Conservation (phyloP, 92 coral and sea anemone genomes). For the Zoanthus sansibaricus region DNA sequence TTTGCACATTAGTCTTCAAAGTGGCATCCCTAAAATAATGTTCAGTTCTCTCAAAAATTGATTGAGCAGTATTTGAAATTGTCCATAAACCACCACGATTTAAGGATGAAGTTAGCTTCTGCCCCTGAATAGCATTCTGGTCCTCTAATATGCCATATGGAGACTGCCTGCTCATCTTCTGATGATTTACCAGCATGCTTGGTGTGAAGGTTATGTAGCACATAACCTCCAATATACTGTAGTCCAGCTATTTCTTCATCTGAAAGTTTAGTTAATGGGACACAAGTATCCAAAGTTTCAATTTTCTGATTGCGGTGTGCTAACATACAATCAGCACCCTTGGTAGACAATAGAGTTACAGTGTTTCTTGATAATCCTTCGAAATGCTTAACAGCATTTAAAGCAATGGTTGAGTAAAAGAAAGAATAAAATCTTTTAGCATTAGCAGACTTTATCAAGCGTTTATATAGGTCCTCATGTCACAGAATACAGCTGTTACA, state of each 20-base stretch:
- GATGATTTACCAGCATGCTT: conserved; percentile 27
- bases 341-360: conserved; percentile 55
- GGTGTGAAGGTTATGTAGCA: conserved; percentile 49
- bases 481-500: no score
- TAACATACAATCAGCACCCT: conserved; percentile 64
- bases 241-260: conserved; percentile 67
- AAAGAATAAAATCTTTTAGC: no score
- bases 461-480: no score
- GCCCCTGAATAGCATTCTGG: conserved; percentile 28
- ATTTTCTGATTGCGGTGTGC: conserved; percentile 53
- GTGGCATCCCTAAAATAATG: conserved; percentile 52
- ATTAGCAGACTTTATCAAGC: conserved; percentile 15
- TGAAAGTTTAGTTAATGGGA: conserved; percentile 17
- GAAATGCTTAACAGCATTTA: no score
- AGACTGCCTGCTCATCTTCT: conserved; percentile 47
- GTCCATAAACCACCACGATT: conserved; percentile 65
- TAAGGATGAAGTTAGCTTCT: conserved; percentile 51
- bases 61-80: conserved; percentile 42
- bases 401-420: no score
- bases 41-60: conserved; percentile 58
- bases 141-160: conserved; percentile 38
- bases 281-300: background rate
- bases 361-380: conserved; percentile 31
- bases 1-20: conserved; percentile 24
- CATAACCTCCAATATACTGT: conserved; percentile 46